These are phyloP conservation scores for Ellobius talpinus DNA, from an alignment of 2,113 vertebrate genomes.

Conservation along the genomic window DNA sequence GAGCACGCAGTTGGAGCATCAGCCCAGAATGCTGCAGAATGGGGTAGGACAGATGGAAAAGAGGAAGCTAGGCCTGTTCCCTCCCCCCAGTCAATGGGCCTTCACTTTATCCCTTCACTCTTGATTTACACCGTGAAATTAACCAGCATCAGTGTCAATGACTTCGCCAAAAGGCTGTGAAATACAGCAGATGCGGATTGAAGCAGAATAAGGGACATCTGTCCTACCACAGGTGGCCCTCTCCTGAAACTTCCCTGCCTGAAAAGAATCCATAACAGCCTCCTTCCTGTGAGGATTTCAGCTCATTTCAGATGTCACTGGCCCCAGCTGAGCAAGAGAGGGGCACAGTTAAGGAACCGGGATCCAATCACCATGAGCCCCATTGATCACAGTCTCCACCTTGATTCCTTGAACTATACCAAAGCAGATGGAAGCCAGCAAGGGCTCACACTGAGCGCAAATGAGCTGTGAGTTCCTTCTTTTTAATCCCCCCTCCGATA, in stretches of 20 bases:
- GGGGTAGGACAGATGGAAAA: too few relatives aligned
- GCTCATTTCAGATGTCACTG: constrained; percentile 25
- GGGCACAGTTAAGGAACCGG: not conserved
- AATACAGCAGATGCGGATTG: not conserved
- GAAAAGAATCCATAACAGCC: not conserved
- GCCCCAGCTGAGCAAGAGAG: constrained; percentile 20
- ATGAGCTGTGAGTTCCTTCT: constrained; percentile 28
- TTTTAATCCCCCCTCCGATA: constrained; percentile 70
- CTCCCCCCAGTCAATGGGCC: too few relatives aligned
- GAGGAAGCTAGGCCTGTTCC: not conserved
- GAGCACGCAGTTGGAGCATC: not conserved
- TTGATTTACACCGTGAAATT: not conserved
- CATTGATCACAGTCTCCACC: constrained; percentile 45
- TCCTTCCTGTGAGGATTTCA: constrained; percentile 34
- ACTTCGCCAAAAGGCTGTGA: not conserved
- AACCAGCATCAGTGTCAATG: not conserved
- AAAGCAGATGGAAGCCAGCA: constrained; percentile 72
- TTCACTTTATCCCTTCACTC: not conserved
- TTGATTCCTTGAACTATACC: constrained; percentile 4
- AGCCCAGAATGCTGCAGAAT: not conserved
- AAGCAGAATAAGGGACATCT: not conserved
- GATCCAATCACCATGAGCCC: constrained; percentile 6
- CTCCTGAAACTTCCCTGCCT: constrained; percentile 9
- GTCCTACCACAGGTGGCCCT: constrained; percentile 5
- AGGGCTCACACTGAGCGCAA: not conserved